phyloP scores from a whole-genome alignment of 2,888 invertebrate genomes.

The Pteria penguin region DNA sequence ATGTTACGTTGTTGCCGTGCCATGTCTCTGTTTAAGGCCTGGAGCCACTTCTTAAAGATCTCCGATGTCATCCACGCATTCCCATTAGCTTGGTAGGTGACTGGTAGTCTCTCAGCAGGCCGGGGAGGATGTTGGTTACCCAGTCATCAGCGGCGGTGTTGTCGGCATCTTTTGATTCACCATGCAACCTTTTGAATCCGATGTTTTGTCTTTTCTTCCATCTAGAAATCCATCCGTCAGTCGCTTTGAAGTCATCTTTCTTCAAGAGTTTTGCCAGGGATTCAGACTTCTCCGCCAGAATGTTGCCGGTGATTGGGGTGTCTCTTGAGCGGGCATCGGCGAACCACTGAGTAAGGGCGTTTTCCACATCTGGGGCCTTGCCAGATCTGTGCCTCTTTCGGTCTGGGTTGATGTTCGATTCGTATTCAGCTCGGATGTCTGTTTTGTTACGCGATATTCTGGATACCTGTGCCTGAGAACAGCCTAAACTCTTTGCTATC shows the following conservation, averaged over 20 bases:
- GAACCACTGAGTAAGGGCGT: slow-evolving; percentile 32
- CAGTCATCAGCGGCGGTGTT: slow-evolving; percentile 17
- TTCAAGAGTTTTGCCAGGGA: neutral
- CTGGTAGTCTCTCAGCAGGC: slow-evolving; percentile 25
- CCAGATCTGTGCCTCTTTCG: slow-evolving; percentile 38
- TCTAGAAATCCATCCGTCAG: slow-evolving; percentile 29
- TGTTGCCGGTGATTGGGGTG: slow-evolving; percentile 18
- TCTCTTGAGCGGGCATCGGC: slow-evolving; percentile 16
- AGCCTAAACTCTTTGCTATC: slow-evolving; percentile 22
- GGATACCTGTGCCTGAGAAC: slow-evolving; percentile 33
- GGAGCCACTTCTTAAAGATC: slow-evolving; percentile 33
- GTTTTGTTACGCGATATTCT: slow-evolving; percentile 21
- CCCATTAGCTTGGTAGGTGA: slow-evolving; percentile 27
- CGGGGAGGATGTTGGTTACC: slow-evolving; percentile 12
- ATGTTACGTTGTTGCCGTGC: slow-evolving; percentile 17
- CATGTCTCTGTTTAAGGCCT: slow-evolving; percentile 29
- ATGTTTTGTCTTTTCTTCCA: slow-evolving; percentile 37
- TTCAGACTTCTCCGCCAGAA: slow-evolving; percentile 4
- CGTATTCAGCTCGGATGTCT: slow-evolving; percentile 11
- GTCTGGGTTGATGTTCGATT: slow-evolving; percentile 36
- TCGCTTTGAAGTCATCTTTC: slow-evolving; percentile 13
- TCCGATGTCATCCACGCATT: slow-evolving; percentile 41
- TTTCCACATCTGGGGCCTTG: slow-evolving; percentile 30
- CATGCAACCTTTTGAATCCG: slow-evolving; percentile 19
- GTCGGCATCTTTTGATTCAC: slow-evolving; percentile 39